A percentile compares a stretch with the other conserved stretches of the same genome.
Conservation (phyloP, 2,113 vertebrate species). For the Microcebus tavaratra region DNA sequence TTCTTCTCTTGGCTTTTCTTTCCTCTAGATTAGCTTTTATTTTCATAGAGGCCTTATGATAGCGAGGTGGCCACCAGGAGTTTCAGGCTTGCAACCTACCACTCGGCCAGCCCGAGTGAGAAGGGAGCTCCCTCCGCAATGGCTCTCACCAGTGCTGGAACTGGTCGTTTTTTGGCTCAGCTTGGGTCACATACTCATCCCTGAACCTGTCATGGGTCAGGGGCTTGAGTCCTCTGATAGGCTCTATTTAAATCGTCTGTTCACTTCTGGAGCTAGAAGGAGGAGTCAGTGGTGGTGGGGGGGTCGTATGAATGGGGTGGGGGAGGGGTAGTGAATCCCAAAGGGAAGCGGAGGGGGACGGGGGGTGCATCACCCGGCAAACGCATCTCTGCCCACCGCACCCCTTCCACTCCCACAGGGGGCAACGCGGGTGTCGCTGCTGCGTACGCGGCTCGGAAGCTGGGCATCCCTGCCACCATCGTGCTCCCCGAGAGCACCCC, state of each 20-base stretch:
- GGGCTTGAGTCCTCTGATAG: not conserved
- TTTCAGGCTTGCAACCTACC: not conserved
- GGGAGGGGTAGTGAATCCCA: not conserved
- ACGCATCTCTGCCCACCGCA: not conserved
- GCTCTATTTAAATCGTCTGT: not conserved
- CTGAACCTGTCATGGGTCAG: not conserved
- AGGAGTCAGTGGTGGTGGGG: rapidly evolving
- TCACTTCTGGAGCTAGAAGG: not conserved
- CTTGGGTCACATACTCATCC: not conserved
- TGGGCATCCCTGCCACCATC: slow-evolving; percentile 90
- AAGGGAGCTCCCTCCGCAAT: not conserved
- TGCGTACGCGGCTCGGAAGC: slow-evolving; percentile 86
- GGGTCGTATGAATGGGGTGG: rapidly evolving
- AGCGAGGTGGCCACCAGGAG: not conserved
- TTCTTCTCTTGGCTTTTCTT: not conserved
- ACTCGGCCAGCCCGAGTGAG: not conserved
- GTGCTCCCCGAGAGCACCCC: slow-evolving; percentile 88
- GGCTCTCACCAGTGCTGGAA: too few species aligned
- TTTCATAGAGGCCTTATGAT: not conserved
- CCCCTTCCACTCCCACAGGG: slow-evolving; percentile 77
- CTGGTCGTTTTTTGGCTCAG: not conserved
- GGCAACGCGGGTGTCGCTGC: slow-evolving; percentile 93
- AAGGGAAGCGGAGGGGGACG: not conserved
- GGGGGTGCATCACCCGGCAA: rapidly evolving
- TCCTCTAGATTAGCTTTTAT: not conserved